phyloP scores from a whole-genome alignment of 2,113 vertebrate species.

The Bothrops jararaca region DNA sequence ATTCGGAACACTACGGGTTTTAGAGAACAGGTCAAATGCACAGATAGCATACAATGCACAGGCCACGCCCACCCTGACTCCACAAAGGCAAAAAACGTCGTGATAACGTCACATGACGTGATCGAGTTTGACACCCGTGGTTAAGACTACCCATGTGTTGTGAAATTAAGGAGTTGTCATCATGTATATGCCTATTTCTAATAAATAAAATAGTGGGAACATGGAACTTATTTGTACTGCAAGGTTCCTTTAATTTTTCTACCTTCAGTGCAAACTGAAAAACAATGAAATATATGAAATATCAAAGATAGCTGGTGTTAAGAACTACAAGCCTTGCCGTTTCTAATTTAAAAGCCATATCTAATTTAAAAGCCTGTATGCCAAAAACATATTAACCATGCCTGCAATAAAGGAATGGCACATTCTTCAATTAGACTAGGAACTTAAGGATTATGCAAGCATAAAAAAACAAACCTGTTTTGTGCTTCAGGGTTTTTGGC shows the following conservation, averaged over 20 bases:
- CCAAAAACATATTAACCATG: rapidly evolving
- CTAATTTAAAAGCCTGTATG: rapidly evolving
- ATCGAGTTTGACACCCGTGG: too few relatives aligned
- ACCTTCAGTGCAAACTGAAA: background rate
- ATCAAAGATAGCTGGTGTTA: rapidly evolving
- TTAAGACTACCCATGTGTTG: too few relatives aligned
- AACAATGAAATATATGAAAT: background rate
- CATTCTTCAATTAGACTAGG: background rate
- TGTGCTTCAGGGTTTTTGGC: background rate
- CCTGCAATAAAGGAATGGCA: background rate
- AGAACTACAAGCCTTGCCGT: rapidly evolving
- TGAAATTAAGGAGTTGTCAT: too few relatives aligned
- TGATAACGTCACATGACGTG: too few relatives aligned
- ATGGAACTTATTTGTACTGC: background rate
- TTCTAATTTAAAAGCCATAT: background rate
- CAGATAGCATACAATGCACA: too few relatives aligned
- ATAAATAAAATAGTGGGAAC: background rate
- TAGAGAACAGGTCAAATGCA: too few relatives aligned
- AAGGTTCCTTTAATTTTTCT: background rate
- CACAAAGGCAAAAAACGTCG: too few relatives aligned
- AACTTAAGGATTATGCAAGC: background rate
- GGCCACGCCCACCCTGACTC: too few relatives aligned
- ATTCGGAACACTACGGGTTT: too few relatives aligned
- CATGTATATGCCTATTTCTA: background rate
- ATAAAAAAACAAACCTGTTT: background rate